Conservation (phyloP, 2,113 vertebrate genomes). For the Pandion haliaetus region DNA sequence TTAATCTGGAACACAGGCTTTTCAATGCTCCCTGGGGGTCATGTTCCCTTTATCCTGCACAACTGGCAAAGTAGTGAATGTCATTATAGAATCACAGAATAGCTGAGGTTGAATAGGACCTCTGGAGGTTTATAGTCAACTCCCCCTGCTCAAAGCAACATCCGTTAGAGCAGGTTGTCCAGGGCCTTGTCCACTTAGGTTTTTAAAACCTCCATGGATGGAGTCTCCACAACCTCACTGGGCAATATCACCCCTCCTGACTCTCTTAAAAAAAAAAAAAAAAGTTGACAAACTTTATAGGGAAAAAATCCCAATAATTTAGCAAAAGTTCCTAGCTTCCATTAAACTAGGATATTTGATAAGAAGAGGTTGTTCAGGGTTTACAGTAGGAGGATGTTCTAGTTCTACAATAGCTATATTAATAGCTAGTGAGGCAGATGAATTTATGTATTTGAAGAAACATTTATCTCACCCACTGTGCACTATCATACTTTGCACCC, state of each 20-base stretch:
- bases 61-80: neutral
- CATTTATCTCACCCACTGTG: neutral
- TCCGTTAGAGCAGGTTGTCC: neutral
- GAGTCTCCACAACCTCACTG: neutral
- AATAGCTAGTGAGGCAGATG: neutral
- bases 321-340: neutral
- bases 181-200: neutral
- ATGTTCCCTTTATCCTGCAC: neutral
- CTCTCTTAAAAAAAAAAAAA: no score
- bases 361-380: neutral
- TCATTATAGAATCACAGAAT: neutral
- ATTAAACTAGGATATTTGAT: neutral
- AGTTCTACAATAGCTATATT: neutral
- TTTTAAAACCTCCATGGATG: neutral
- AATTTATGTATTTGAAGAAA: neutral
- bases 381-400: neutral
- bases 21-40: neutral
- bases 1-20: neutral
- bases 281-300: neutral
- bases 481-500: neutral
- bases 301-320: neutral
- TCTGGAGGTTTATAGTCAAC: neutral
- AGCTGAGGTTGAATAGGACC: neutral
- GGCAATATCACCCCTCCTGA: neutral
- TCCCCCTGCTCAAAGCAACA: neutral